Conservation (phyloP, 2,113 vertebrate genomes). For the Oenanthe melanoleuca region DNA sequence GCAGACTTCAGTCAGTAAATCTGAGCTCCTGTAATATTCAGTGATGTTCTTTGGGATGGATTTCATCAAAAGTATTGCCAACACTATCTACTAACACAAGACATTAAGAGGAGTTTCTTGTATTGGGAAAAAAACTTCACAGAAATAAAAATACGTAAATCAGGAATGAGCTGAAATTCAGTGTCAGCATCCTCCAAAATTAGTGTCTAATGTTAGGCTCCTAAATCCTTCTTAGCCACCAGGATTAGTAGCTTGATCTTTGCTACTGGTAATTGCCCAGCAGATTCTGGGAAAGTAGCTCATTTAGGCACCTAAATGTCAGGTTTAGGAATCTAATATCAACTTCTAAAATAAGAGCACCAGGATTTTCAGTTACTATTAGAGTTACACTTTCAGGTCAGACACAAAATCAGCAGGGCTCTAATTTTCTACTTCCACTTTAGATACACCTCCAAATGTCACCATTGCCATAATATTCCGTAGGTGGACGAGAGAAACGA, state of each 20-base stretch:
- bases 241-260: conserved; percentile 43
- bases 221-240: conserved; percentile 9
- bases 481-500: not conserved
- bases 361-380: not conserved
- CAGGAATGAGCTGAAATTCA: not conserved
- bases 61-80: not conserved
- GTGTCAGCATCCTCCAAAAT: not conserved
- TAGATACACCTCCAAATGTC: not conserved
- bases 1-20: not conserved
- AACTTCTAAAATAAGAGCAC: not conserved
- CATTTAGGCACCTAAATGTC: conserved; percentile 3
- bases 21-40: not conserved
- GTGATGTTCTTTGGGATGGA: not conserved
- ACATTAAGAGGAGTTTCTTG: not conserved
- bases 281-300: not conserved
- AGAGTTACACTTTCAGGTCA: not conserved
- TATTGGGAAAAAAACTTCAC: not conserved
- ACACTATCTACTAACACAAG: not conserved
- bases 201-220: conserved; percentile 6
- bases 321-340: not conserved
- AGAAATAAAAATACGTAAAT: not conserved
- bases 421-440: not conserved
- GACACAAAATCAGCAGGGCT: not conserved
- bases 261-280: not conserved
- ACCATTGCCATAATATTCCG: not conserved